Evolutionary conservation across 2,113 vertebrate species (phyloP), one percentile per base, ranked within the genome.

Genomic region (Mormyrus lacerda): DNA sequence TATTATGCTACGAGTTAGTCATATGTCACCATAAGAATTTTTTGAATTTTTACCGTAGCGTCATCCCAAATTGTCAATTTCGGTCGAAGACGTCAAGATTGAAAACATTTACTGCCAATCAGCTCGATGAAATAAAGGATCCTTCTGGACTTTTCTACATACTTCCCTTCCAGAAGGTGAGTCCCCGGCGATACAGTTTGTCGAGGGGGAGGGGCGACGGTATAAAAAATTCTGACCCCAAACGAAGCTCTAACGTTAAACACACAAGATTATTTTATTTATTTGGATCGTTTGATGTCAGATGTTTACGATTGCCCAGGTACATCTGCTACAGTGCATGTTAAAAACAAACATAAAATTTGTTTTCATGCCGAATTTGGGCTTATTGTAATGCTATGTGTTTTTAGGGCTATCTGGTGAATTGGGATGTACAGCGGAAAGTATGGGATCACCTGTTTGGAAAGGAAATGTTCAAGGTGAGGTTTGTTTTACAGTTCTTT

Each of bases 401-500:
- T 90, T 51, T 91, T 87, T 94, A 99, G 98, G 98, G 98, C 69
- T 99, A 99, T 90, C 95, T 99, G 93, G 98, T 99, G 35, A 99
- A 99, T 92, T 99, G 98, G 98, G 98, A 99, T 93, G 98, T 99
- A 89, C 98, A 99, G 92, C 96, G 98, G 91, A 98, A 99, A 92
- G 98, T 99, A 47, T 99, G 98, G 98, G 98, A 99, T 93, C 98
- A 99, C 87, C 96, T 99, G 90, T 99, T 99, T 95, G 98, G 98
- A 92, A 99, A 99, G 94, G 98, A 99, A 95, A 99, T 98, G 98
- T 99, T 98, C 92, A 97, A 99, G 96, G 98, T 99, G 96, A 45
- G 45, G 21, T 8, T 19, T 44, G n/a, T 58, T 53, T 55, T 42
- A 58, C 21, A 42, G 17, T 35, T 84, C 11, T 84, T 3, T 45